A percentile compares a stretch with the other conserved stretches of the same genome.
Conservation (phyloP, 2,113 vertebrate species). For the Pelusios castaneus region DNA sequence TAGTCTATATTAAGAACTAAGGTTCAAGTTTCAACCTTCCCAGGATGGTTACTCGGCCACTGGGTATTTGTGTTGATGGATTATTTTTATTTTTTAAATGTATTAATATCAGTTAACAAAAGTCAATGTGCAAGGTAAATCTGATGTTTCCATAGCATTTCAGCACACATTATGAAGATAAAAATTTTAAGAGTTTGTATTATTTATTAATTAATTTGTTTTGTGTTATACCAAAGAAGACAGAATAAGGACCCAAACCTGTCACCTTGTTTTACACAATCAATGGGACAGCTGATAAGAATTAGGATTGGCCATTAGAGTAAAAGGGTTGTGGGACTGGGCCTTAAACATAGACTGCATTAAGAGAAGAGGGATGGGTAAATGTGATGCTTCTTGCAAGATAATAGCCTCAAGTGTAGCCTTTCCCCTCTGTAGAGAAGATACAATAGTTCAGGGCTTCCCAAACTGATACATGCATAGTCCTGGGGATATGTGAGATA, state of each 20-base stretch:
- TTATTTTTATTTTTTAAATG: background rate
- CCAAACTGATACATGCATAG: background rate
- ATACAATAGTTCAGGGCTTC: background rate
- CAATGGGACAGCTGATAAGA: background rate
- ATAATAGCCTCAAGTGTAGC: background rate
- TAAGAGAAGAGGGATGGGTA: background rate
- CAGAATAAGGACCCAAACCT: background rate
- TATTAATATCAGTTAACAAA: background rate
- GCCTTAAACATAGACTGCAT: background rate
- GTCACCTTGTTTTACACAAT: background rate
- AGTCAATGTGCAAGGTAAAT: background rate
- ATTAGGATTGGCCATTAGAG: background rate
- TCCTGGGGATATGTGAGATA: too few species aligned
- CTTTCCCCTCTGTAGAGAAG: background rate
- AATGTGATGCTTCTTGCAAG: background rate
- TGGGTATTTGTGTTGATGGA: accelerated
- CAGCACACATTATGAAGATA: background rate
- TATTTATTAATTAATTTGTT: background rate
- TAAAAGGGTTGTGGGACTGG: background rate
- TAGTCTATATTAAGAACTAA: background rate
- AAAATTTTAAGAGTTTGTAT: background rate
- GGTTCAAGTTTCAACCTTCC: background rate
- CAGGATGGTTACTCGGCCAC: accelerated
- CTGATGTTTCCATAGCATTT: background rate
- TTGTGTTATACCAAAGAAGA: background rate